These are phyloP conservation scores for Cantharis rustica DNA, from an alignment of 2,888 invertebrate genomes.

Conservation along the genomic window DNA sequence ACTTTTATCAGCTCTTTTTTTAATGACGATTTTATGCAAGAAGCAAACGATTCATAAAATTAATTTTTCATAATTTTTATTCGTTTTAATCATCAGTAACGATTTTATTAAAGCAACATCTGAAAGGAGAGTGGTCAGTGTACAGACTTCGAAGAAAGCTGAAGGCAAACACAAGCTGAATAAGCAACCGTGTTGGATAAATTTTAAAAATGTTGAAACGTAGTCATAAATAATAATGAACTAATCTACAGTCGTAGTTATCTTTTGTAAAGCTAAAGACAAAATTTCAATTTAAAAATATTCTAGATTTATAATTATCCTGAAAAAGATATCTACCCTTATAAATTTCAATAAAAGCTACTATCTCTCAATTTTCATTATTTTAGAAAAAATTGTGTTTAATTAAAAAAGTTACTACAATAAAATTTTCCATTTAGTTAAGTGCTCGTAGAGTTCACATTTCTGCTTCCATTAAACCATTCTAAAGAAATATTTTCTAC, in stretches of 20 bases:
- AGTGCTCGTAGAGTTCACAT: not conserved
- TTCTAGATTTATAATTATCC: not conserved
- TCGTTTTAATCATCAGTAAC: no score
- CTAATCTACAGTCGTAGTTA: no score
- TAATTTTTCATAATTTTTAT: not conserved
- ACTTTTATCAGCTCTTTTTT: not conserved
- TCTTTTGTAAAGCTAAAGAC: no score
- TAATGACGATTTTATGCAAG: no score
- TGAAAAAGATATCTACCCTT: not conserved
- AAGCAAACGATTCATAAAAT: not conserved
- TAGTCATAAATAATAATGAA: no score
- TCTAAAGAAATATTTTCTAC: not conserved
- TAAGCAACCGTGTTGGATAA: no score
- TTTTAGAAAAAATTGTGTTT: not conserved
- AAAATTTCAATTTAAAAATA: not conserved
- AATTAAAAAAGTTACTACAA: not conserved
- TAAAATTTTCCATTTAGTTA: not conserved
- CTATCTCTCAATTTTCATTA: not conserved
- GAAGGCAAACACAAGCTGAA: no score
- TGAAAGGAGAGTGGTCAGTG: no score
- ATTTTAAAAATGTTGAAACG: no score
- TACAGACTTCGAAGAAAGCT: no score
- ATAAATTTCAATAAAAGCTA: not conserved
- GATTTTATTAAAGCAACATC: no score
- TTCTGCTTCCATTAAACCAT: not conserved